These are phyloP conservation scores for Chaetogeoica ovagalla DNA, from an alignment of 2,888 invertebrate species.

Conservation along the genomic window DNA sequence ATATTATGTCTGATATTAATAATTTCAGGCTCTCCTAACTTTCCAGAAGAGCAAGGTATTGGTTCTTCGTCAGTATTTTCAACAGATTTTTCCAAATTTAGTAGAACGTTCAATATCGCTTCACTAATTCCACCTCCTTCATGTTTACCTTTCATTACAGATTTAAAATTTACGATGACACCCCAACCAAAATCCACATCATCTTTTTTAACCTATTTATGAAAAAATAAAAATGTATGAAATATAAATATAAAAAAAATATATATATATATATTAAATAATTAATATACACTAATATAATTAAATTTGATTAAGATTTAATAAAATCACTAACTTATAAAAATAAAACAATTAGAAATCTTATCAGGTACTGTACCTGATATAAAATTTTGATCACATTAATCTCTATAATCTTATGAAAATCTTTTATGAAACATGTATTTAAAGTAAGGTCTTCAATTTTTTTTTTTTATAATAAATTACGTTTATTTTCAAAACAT, in stretches of 20 bases:
- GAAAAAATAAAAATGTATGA: slow-evolving; percentile 55
- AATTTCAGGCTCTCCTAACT: slow-evolving; percentile 75
- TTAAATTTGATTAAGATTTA: too few species aligned
- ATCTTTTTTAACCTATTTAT: slow-evolving; percentile 73
- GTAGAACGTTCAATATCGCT: slow-evolving; percentile 76
- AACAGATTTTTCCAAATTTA: slow-evolving; percentile 75
- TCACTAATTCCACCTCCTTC: slow-evolving; percentile 61
- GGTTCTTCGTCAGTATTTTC: slow-evolving; percentile 65
- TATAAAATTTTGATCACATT: too few species aligned
- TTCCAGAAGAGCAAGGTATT: slow-evolving; percentile 68
- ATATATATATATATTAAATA: background rate
- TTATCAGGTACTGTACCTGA: too few species aligned
- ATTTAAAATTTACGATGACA: slow-evolving; percentile 86
- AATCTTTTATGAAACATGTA: too few species aligned
- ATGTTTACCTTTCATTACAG: slow-evolving; percentile 60
- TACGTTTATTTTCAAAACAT: too few species aligned
- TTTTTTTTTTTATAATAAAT: too few species aligned
- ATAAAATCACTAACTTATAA: too few species aligned
- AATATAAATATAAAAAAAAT: background rate
- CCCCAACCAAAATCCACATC: slow-evolving; percentile 95
- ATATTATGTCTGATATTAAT: slow-evolving; percentile 82
- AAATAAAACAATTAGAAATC: too few species aligned
- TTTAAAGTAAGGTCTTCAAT: too few species aligned
- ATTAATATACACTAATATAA: background rate
- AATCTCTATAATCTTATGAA: too few species aligned